phyloP scores from a whole-genome alignment of 1,140 invertebrate genomes.

The Habropoda laboriosa region DNA sequence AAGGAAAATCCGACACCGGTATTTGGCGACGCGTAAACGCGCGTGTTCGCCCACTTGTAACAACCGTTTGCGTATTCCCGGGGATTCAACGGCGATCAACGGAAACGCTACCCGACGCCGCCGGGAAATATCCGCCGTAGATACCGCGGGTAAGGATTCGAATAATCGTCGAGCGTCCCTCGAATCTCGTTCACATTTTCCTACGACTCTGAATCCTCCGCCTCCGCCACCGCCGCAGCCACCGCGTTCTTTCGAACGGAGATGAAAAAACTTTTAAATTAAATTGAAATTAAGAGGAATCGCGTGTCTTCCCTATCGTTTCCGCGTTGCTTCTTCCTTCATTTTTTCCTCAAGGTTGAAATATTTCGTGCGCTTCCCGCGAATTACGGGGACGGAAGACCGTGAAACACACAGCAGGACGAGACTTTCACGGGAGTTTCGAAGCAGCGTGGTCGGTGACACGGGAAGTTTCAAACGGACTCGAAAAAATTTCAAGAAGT shows the following conservation, averaged over 20 bases:
- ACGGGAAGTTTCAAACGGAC: neutral
- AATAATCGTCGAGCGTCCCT: neutral
- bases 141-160: neutral
- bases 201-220: rapidly evolving
- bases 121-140: neutral
- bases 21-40: slow-evolving; percentile 41
- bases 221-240: too few relatives aligned
- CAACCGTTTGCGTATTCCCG: slow-evolving; percentile 13
- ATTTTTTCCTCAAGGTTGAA: too few relatives aligned
- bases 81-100: slow-evolving; percentile 1
- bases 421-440: neutral
- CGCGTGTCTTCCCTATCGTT: neutral
- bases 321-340: neutral
- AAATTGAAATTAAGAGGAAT: neutral
- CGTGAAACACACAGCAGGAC: neutral
- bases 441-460: too few relatives aligned
- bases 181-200: too few relatives aligned
- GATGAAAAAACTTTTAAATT: neutral
- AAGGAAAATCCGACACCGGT: slow-evolving; percentile 47
- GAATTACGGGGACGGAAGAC: too few relatives aligned
- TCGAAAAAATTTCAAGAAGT: slow-evolving; percentile 8
- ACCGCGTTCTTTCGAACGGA: neutral
- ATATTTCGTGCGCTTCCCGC: neutral
- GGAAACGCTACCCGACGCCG: neutral
- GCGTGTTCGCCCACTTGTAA: slow-evolving; percentile 3